phyloP scores from a whole-genome alignment of 1,140 invertebrate genomes.

The Heterodera schachtii region DNA sequence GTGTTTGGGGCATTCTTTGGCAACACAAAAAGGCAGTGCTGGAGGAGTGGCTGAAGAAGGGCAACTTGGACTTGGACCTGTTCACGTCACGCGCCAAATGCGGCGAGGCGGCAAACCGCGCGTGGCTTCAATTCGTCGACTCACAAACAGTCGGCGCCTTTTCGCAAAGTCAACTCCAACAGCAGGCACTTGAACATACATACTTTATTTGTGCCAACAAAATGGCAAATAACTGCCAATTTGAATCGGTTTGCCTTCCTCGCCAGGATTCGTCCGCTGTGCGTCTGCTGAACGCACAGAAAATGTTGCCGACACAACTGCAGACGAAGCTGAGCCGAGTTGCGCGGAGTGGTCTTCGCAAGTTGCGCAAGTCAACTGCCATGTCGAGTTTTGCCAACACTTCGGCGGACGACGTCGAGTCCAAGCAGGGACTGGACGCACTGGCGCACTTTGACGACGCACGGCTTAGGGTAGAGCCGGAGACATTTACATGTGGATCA shows the following conservation, averaged over 20 bases:
- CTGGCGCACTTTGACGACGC: constrained; percentile 8
- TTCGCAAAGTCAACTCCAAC: constrained; percentile 72
- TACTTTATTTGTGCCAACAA: background rate
- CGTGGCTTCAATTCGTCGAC: constrained; percentile 89
- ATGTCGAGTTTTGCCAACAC: background rate
- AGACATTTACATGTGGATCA: constrained; percentile 67
- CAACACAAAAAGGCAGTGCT: constrained; percentile 88
- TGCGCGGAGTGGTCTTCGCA: constrained; percentile 46
- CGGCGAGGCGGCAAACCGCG: constrained; percentile 79
- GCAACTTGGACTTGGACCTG: constrained; percentile 72
- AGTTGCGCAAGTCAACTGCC: constrained; percentile 27
- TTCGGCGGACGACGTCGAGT: constrained; percentile 7
- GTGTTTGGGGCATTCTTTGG: constrained; percentile 96
- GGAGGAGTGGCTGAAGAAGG: constrained; percentile 82
- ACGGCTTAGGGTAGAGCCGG: constrained; percentile 49
- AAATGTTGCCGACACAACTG: constrained; percentile 67
- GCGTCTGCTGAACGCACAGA: background rate
- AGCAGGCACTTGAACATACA: constrained; percentile 26
- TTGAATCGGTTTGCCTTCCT: background rate
- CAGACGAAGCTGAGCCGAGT: constrained; percentile 72
- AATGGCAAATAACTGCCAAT: background rate
- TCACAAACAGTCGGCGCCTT: constrained; percentile 73
- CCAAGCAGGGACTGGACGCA: constrained; percentile 3
- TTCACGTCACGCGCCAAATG: constrained; percentile 80
- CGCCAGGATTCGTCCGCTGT: background rate